Evolutionary conservation across 2,888 invertebrate genomes (phyloP), one percentile per base, ranked within the genome.

Genomic region (Theretra japonica): DNA sequence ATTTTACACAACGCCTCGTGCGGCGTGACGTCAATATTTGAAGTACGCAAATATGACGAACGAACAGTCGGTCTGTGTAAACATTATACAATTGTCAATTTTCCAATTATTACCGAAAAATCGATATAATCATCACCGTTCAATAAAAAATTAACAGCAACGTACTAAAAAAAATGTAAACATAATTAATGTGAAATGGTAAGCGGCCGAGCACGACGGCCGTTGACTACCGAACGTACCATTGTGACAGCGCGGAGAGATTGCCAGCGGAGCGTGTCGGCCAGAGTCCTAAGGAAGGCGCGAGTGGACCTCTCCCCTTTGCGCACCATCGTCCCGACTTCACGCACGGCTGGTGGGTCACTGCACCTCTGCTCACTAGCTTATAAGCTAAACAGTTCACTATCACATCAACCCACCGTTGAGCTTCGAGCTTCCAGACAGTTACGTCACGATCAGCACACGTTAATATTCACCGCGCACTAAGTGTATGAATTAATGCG

Each of bases 301-400:
- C 88, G 86, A 77, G 87, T 88, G 83, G 92, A 88, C 82, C 83
- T 88, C 87, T 93, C 93, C 91, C 93, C 92, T 86, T 90, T 88
- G 88, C 89, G 91, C 83, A 92, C 92, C 94, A 94, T 94, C 83
- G 88, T 90, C 87, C 89, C 90, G 88, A 82, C 91, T 90, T 92
- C 92, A 93, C 92, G 93, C 92, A 88, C 91, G 86, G 90, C 87
- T 89, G 90, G 71, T 88, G 86, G 93, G 92, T 91, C 93, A 93
- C 88, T 93, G 92, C 90, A 91, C 93, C 82, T 84, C 79, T 83
- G 83, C 81, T 81, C 83, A 80, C 83, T 79, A 82, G 82, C 80
- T 80, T 80, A 82, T 79, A 83, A 83, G 80, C 75, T 73, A 80
- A 83, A 81, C 82, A 77, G 78, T 81, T 76, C 81, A 82, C 83